Base-by-base conservation (phyloP, 2,113 vertebrate species). In the Chlorodrepanis virens region DNA sequence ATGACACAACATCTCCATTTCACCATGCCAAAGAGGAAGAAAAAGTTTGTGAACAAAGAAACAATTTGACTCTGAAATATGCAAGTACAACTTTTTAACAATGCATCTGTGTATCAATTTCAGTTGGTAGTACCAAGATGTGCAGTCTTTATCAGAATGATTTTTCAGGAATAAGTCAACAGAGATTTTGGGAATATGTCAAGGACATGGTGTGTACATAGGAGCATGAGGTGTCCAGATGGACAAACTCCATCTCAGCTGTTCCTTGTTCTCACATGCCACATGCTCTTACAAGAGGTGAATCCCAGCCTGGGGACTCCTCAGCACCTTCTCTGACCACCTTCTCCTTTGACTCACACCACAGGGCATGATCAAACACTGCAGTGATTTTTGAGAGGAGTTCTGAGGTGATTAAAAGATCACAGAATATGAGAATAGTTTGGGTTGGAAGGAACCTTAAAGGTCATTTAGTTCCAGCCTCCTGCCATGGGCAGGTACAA, bases 161-260 rank as follows among this genome's bases (percentile, higher is more conserved):
- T 17, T 63, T 65, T 74, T 57, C 31, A 70, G 56, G 37, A 78
- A 16, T 22, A 53, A 44, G 3, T 37, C 16, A 25, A 4, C 23
- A 27, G 19, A 40, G 12, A 61, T 3, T 31, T 47, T 61, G 57
- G 35, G 29, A 50, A 35, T 42, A 67, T 5, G 14, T 50, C 0
- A 0, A 75, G 23, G 22, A 83, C 5, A 37, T 0, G 1, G 31
- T 44, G 57, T 57, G 47, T 33, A 18, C 37, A 27, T 10, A 37
- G 31, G 42, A 15, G 14, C 24, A 14, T 19, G 61, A 78, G 4
- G 9, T 75, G 35, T 27, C 39, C 35, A 87, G 21, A 7, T 31
- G 44, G 39, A 54, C 13, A 54, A 59, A 35, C 23, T 25, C 7
- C 6, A 18, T 47, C 33, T 84, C 44, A n/a, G 35, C 12, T 68